Percentiles rank a stretch among this genome's conserved stretches.
Evolutionary conservation across 1,140 invertebrate genomes (phyloP).

Genomic region (Brachionus calyciflorus): DNA sequence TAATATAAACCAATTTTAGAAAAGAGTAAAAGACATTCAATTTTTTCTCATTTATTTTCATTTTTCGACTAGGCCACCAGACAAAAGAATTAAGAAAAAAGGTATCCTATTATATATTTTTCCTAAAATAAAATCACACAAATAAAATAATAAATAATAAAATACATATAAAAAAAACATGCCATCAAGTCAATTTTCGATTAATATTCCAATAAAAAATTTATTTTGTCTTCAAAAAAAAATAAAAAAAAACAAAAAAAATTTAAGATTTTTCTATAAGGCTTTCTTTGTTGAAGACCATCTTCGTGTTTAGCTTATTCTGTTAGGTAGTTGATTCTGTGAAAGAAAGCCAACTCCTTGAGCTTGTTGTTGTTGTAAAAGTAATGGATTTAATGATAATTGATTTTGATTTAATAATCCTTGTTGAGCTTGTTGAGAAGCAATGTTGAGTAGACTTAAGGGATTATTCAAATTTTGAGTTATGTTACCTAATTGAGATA

Average conservation of each 20-base stretch:
- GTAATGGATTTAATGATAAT: constrained; percentile 5
- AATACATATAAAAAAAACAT: too few species aligned
- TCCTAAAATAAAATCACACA: too few species aligned
- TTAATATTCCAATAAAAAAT: too few species aligned
- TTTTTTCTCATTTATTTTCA: too few species aligned
- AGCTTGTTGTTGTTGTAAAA: background rate
- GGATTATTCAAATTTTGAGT: constrained; percentile 10
- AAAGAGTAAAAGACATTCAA: too few species aligned
- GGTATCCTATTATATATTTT: too few species aligned
- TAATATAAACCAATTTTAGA: too few species aligned
- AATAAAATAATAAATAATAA: too few species aligned
- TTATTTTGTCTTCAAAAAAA: too few species aligned
- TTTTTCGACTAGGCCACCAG: too few species aligned
- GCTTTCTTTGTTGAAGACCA: background rate
- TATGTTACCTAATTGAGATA: background rate
- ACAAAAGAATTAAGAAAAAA: too few species aligned
- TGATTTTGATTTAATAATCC: constrained; percentile 6
- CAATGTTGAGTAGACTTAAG: background rate
- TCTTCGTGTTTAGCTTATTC: background rate
- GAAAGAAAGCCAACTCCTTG: background rate
- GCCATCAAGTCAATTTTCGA: too few species aligned
- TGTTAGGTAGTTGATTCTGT: background rate
- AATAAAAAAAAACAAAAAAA: background rate
- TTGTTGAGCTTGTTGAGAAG: background rate
- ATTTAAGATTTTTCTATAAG: background rate